Evolutionary conservation across 2,113 vertebrate species (phyloP), one percentile per base, ranked within the genome.

Genomic region (Scophthalmus maximus): DNA sequence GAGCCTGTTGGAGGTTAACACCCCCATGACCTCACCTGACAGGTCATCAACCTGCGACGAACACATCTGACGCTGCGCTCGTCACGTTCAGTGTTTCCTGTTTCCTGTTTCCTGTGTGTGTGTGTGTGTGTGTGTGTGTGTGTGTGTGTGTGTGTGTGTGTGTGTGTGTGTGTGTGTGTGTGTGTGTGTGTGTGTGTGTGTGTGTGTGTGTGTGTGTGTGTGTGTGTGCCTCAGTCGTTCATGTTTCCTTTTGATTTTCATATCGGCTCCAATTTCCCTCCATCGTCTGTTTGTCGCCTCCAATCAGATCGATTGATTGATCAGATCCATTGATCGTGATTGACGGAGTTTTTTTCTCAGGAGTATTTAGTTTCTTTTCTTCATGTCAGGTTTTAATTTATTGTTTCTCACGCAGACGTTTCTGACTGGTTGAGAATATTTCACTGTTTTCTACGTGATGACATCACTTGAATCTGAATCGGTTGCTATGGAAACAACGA

Each of bases 261-360:
- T 11, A 42, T 42, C 40, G 2, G 40, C 40, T 42, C 22, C 15
- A 2, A 15, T 59, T 51, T 20, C 34, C 15, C n/a, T 22, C 5
- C 50, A 2, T 29, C 26, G 10, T 38, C 49, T 42, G 6, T 17
- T 23, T 7, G 2, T 66, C 51, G n/a, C 47, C 59, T 65, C 68
- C 0, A 25, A 64, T 69, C 58, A 44, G 51, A 58, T 74, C 10
- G 26, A 40, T 46, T 46, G 42, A 46, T 46, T 8, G 42, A 18
- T 46, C n/a, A n/a, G 17, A 46, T 46, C 14, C 17, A n/a, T 46
- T 46, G 42, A 34, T 34, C 32, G 9, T 34, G 32, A n/a, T 46
- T 46, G 42, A 34, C 9, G 5, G 9, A 6, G 32, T 34, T 46
- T 51, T 83, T 83, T 87, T 82, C 82, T 87, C 85, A 87, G 85